Evolutionary conservation across 2,113 vertebrate species (phyloP), one percentile per base, ranked within the genome.

Genomic region (Alexandromys fortis): DNA sequence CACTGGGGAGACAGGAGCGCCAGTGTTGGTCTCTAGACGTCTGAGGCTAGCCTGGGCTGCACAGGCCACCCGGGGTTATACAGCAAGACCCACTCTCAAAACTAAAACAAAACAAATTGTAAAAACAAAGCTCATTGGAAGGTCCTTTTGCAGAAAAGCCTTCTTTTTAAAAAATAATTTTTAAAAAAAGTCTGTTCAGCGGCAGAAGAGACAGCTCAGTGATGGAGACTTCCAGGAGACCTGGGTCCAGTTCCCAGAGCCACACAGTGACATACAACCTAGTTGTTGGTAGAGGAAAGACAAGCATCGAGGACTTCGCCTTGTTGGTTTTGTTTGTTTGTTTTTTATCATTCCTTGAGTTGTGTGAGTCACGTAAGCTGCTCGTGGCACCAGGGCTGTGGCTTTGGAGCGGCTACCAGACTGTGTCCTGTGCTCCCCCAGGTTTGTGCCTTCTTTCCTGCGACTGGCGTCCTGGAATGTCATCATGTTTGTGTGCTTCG

Each of bases 401-500:
- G 93, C 35, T 89, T 58, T 33, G 77, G 45, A 52, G 85, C n/a
- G 42, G 70, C 82, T 94, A 35, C 93, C 0, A 2, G 12, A 47
- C 2, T 67, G 2, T 38, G 58, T 26, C 12, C 0, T 70, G 21
- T 30, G 1, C 49, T 90, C 45, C 86, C 82, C 88, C 63, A 99
- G 99, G 91, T 99, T 99, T n/a, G 96, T 99, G 90, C 99, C 99
- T 2, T 99, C 99, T 35, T 99, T 99, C 98, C 98, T 99, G 88
- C 98, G 99, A 0, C 97, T 99, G 0, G 98, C 99, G 2, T 99
- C 99, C 81, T 99, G 99, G 99, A 99, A 99, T 19, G 98, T 99
- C 88, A 99, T 99, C 55, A 99, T 99, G 99, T 99, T 99, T 68
- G 98, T 99, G 87, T 99, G 99, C 0, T 99, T 99, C 7, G 99